Percentiles rank a stretch among this genome's conserved stretches.
These are phyloP conservation scores for Centroberyx gerrardi DNA, from an alignment of 2,797 vertebrate species.

Conservation along the genomic window DNA sequence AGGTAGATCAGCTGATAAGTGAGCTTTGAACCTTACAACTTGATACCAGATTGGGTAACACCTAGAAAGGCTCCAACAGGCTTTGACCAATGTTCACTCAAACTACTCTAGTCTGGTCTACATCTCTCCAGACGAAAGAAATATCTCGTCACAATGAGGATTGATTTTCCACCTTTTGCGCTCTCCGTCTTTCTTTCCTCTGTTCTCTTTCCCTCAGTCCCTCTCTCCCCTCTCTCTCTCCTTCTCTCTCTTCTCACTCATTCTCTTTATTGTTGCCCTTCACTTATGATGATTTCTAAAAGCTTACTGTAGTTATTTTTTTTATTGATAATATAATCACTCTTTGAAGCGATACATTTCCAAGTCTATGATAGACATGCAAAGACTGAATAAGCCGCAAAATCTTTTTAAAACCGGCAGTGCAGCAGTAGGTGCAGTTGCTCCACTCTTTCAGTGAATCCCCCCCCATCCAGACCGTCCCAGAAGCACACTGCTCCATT, in stretches of 20 bases:
- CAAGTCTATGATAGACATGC: no score
- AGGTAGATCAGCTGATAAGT: neutral
- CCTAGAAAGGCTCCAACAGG: constrained; percentile 1
- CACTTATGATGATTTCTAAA: no score
- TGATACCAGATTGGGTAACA: constrained; percentile 38
- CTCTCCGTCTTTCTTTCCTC: constrained; percentile 9
- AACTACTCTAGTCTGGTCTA: constrained; percentile 3
- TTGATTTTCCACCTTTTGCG: neutral
- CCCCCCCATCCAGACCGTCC: neutral
- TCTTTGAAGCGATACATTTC: no score
- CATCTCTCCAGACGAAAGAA: constrained; percentile 4
- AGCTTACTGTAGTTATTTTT: no score
- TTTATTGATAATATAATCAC: no score
- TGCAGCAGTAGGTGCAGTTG: constrained; percentile 1
- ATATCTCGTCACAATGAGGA: neutral
- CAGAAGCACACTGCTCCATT: constrained; percentile 23
- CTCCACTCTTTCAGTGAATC: neutral
- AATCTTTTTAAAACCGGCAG: neutral
- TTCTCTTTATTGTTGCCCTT: no score
- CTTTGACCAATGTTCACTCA: constrained; percentile 27
- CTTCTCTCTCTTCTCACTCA: no score
- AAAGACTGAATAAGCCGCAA: no score
- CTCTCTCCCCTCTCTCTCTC: neutral
- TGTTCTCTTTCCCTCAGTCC: neutral
- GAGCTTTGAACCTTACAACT: neutral